These are phyloP conservation scores for Sitophilus oryzae DNA, from an alignment of 1,140 invertebrate species.

Conservation along the genomic window DNA sequence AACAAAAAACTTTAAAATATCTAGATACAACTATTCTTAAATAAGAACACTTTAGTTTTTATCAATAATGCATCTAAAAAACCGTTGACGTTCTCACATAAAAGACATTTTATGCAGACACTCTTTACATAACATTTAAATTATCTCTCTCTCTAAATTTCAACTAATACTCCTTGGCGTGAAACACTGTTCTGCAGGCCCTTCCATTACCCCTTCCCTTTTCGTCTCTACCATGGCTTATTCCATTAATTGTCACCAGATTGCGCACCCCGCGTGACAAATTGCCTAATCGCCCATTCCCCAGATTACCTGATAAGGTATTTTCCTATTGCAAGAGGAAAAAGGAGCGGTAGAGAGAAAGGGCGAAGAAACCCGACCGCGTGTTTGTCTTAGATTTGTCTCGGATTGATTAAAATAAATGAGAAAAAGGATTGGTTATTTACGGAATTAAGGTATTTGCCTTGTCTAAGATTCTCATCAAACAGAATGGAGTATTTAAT, in stretches of 20 bases:
- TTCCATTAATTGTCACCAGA: slow-evolving; percentile 26
- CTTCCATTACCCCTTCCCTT: slow-evolving; percentile 1
- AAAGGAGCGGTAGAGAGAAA: slow-evolving; percentile 9
- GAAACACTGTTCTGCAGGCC: slow-evolving; percentile 12
- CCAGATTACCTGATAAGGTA: slow-evolving; percentile 25
- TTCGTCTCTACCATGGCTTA: slow-evolving; percentile 6
- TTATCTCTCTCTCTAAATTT: no score
- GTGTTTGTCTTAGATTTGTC: slow-evolving; percentile 21
- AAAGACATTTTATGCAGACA: no score
- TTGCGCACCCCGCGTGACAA: slow-evolving; percentile 23
- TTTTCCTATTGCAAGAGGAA: slow-evolving; percentile 10
- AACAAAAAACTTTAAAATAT: no score
- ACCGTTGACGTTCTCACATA: no score
- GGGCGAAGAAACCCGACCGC: slow-evolving; percentile 18
- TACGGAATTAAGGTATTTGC: neutral
- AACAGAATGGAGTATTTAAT: neutral
- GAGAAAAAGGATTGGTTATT: slow-evolving; percentile 1
- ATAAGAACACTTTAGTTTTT: no score
- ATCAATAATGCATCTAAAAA: no score
- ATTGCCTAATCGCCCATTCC: slow-evolving; percentile 26
- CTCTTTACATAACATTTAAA: no score
- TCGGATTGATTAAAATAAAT: slow-evolving; percentile 22
- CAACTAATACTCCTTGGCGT: no score
- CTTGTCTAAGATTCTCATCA: neutral
- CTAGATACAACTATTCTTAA: no score